Conservation (phyloP, 2,113 vertebrate species). For the Paramisgurnus dabryanus region DNA sequence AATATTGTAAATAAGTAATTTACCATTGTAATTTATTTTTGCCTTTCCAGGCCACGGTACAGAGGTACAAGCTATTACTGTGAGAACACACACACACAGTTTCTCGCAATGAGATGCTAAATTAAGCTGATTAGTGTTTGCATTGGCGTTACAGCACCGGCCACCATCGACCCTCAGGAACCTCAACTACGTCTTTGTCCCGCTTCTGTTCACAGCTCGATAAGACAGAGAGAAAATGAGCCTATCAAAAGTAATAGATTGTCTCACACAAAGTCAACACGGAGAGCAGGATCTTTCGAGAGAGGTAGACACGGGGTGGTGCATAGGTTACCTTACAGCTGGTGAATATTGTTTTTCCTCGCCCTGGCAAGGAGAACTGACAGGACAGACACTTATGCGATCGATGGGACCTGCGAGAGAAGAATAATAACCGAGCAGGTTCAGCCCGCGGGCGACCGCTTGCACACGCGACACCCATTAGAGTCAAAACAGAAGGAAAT, state of each 20-base stretch:
- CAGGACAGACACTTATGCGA: not conserved
- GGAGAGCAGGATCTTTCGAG: constrained; percentile 1
- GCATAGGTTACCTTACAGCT: not conserved
- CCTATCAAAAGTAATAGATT: constrained; percentile 51
- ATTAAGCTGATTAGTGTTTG: constrained; percentile 42
- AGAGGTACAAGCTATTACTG: constrained; percentile 8
- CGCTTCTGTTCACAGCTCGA: constrained; percentile 15
- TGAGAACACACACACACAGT: constrained; percentile 18
- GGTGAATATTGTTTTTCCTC: constrained; percentile 25
- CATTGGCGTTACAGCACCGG: constrained; percentile 26
- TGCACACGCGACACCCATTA: constrained; percentile 53
- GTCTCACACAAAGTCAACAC: constrained; percentile 62
- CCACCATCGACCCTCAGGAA: constrained; percentile 44
- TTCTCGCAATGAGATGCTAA: constrained; percentile 36
- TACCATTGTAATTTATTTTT: no score
- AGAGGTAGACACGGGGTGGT: not conserved
- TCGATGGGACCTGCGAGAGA: constrained; percentile 24
- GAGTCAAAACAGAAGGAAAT: constrained; percentile 58
- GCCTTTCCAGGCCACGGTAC: no score
- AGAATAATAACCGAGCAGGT: constrained; percentile 7
- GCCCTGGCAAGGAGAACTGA: constrained; percentile 14
- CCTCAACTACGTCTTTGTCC: constrained; percentile 20
- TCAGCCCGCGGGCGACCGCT: constrained; percentile 41
- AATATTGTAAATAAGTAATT: no score
- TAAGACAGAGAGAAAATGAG: constrained; percentile 55